Percentiles rank a stretch among this genome's conserved stretches.
phyloP scores from a whole-genome alignment of 2,797 vertebrate species.

The Megalops cyprinoides region DNA sequence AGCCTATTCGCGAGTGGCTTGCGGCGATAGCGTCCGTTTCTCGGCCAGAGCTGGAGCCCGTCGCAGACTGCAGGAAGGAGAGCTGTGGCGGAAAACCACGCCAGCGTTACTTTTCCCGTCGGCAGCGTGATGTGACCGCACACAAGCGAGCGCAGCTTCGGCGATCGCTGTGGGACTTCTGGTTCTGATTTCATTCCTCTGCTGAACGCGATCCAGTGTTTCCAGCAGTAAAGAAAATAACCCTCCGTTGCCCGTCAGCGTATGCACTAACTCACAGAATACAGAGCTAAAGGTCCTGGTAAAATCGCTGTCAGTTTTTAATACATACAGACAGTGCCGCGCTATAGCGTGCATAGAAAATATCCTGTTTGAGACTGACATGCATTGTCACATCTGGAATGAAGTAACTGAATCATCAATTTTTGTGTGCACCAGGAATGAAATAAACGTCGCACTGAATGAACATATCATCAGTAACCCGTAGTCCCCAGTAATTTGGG shows the following conservation, averaged over 20 bases:
- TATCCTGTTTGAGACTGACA: neutral
- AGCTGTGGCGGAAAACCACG: too few species aligned
- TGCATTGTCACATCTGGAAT: too few species aligned
- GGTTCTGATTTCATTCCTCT: slow-evolving; percentile 36
- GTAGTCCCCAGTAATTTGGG: too few species aligned
- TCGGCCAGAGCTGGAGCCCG: neutral
- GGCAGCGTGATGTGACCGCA: neutral
- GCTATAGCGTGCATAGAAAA: neutral
- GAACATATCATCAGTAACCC: too few species aligned
- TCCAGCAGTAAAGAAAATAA: slow-evolving; percentile 53
- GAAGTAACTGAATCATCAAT: too few species aligned
- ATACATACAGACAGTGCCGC: too few species aligned
- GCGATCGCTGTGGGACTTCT: slow-evolving; percentile 11
- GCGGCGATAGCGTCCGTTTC: neutral
- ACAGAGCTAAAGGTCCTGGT: neutral
- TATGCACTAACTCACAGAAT: slow-evolving; percentile 38
- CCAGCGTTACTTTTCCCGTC: neutral
- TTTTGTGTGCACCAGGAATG: too few species aligned
- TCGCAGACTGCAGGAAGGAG: neutral
- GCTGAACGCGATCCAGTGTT: slow-evolving; percentile 55
- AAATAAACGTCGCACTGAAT: too few species aligned
- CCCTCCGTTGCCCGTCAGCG: slow-evolving; percentile 46
- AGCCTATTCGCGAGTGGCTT: neutral
- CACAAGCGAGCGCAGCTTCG: neutral
- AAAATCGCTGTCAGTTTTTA: too few species aligned